Base-by-base conservation (phyloP, 2,113 vertebrate genomes). In the Anseranas semipalmata region DNA sequence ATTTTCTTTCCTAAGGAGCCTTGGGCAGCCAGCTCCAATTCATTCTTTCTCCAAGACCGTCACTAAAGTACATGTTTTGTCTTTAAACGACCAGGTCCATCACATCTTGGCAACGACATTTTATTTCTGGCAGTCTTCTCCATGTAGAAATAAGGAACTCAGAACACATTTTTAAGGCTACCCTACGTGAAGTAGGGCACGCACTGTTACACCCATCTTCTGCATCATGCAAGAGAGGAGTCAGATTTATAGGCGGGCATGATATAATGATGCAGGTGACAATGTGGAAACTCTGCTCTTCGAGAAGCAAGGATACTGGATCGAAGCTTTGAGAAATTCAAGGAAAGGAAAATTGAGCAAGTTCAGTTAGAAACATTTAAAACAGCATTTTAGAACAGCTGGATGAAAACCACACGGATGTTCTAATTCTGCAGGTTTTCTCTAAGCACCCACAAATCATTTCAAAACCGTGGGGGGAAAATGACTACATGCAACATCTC, bases 61-160 rank as follows among this genome's bases (percentile, higher is more conserved):
- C 39, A 27, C 27, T 27, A 73, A 70, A 80, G 18, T 10, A 53
- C 82, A 24, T 6, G 52, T 24, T 56, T 39, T 35, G 19, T 3
- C 43, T 12, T 85, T 71, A 68, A 90, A 32, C 30, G 85, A 85
- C 16, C 56, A 72, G 13, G 28, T 35, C 30, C 8, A 28, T 28
- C 32, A 15, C n/a, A 35, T 55, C 18, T 59, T 35, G 48, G 39
- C 3, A 41, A 24, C 0, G 0, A 17, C 9, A 2, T 56, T 45
- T 81, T 72, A 82, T 78, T 63, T 37, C 58, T 58, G 20, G 7
- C n/a, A 65, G 12, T 46, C 25, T 67, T 37, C 15, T 66, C 35
- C 25, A n/a, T 0, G 6, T 5, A 84, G 52, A 74, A 93, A 86
- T 7, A 86, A 22, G 12, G 15, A 58, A 70, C 3, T 22, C 62